Base-by-base conservation (phyloP, 2,888 invertebrate genomes). In the Drosophila ustulata region DNA sequence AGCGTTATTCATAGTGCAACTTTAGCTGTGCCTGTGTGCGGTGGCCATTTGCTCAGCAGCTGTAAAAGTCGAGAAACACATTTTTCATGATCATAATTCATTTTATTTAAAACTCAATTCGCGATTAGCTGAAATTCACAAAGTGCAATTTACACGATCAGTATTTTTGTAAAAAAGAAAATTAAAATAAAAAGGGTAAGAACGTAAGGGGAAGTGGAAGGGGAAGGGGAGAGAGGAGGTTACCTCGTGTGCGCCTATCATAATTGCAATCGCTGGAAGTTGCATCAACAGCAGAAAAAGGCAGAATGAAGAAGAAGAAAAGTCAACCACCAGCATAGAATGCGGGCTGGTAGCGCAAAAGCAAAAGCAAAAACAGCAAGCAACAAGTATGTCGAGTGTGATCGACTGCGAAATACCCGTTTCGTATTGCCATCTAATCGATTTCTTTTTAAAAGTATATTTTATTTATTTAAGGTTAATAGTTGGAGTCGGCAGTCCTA, bases 321-420 rank as follows among this genome's bases (percentile, higher is more conserved):
- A 89, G 90, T 91, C 90, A 91, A 91, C 84, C 89, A 90, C 90
- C 91, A 90, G 86, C 84, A 82, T 86, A 90, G 91, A 89, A 90
- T 90, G 91, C 90, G 89, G 83, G 83, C 85, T 65, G 67, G 57
- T 79, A 66, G 45, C 37, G 59, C 55, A 37, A 37, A 37, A n/a
- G 57, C 64, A 72, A 61, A 51, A 77, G 59, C 66, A 65, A 45
- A 53, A 45, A 71, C 64, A 70, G 8, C 11, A 34, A 34, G 3
- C 34, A 34, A 11, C 34, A 34, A 34, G 34, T 34, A n/a, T 37
- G 11, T 11, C 4, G 37, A 37, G 4, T 5, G 4, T 11, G n/a
- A 37, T 37, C 37, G n/a, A 37, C 37, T 37, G 37, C 5, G n/a
- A 37, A 37, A n/a, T 37, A 37, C 37, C 37, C n/a, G n/a, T 37